Conservation (phyloP, 2,113 vertebrate species). For the Bubalus kerabau region DNA sequence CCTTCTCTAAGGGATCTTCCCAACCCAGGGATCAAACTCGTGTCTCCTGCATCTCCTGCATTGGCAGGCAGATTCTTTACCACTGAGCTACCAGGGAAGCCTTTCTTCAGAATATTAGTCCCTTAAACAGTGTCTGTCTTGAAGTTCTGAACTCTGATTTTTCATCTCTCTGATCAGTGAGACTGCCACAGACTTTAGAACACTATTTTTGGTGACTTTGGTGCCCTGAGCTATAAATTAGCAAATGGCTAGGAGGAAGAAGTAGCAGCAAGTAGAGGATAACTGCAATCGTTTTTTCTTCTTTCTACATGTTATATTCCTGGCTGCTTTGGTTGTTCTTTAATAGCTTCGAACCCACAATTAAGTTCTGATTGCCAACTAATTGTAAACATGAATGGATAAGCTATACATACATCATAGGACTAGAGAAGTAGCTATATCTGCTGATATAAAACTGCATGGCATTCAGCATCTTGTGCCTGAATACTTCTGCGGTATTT, state of each 20-base stretch:
- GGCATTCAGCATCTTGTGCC: not conserved
- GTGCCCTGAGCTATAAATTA: not conserved
- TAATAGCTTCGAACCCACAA: not conserved
- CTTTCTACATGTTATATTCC: not conserved
- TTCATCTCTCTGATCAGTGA: not conserved
- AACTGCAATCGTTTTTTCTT: not conserved
- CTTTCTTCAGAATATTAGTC: not conserved
- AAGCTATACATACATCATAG: not conserved
- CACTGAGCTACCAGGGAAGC: not conserved
- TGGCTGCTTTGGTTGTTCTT: not conserved
- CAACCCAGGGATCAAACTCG: not conserved
- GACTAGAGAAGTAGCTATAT: not conserved
- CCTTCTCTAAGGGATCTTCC: not conserved
- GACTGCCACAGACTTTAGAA: not conserved
- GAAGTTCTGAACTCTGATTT: not conserved
- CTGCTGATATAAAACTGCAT: not conserved
- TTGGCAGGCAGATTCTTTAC: not conserved
- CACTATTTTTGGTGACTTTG: not conserved
- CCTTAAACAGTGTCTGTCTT: not conserved
- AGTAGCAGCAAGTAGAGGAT: not conserved
- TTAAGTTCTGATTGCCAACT: not conserved
- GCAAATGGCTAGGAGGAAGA: not conserved
- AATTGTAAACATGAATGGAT: not conserved
- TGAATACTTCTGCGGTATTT: not conserved
- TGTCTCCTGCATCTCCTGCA: not conserved